Percentiles rank a stretch among this genome's conserved stretches.
These are phyloP conservation scores for Euplexia lucipara DNA, from an alignment of 2,888 invertebrate species.

Conservation along the genomic window DNA sequence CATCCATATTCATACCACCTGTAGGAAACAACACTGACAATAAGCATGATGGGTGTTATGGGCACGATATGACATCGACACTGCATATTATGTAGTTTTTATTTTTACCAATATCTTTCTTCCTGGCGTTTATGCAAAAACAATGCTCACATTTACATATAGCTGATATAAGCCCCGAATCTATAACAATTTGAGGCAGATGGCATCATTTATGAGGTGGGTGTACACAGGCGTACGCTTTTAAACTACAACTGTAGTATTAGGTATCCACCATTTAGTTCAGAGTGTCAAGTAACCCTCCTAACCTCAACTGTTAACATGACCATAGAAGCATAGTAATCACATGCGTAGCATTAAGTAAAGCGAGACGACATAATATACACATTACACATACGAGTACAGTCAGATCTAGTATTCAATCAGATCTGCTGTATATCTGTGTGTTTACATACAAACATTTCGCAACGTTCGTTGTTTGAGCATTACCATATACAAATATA, in stretches of 20 bases:
- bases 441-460: neutral
- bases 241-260: neutral
- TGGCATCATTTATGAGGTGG: neutral
- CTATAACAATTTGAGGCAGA: neutral
- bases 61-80: slow-evolving; percentile 10
- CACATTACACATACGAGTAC: slow-evolving; percentile 3
- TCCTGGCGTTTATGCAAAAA: neutral
- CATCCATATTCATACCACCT: slow-evolving; percentile 95
- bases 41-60: slow-evolving; percentile 38
- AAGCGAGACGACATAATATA: slow-evolving; percentile 18
- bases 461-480: slow-evolving; percentile 16
- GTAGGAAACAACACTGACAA: slow-evolving; percentile 63
- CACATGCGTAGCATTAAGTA: neutral
- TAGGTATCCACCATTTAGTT: neutral
- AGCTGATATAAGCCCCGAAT: neutral
- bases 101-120: neutral
- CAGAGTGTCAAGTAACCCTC: slow-evolving; percentile 3
- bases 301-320: neutral
- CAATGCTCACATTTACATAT: neutral
- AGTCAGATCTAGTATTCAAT: neutral
- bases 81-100: neutral
- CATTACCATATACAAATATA: neutral
- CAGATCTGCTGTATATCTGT: neutral
- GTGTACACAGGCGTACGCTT: slow-evolving; percentile 2
- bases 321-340: neutral